Conservation (phyloP, 2,888 invertebrate genomes). For the Ecliptopera silaceata region DNA sequence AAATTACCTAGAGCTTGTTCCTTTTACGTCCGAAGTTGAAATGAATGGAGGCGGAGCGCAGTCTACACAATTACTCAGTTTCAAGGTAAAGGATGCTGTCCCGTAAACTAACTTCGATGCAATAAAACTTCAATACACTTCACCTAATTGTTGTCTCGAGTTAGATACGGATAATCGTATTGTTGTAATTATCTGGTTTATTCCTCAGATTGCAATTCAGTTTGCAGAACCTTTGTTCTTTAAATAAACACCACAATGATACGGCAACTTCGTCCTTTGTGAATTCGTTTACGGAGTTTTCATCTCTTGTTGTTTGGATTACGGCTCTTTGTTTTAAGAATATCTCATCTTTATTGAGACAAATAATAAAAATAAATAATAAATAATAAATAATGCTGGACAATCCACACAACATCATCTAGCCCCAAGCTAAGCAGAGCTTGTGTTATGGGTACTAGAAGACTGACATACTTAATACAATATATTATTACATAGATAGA, state of each 20-base stretch:
- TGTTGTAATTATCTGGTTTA: conserved; percentile 8
- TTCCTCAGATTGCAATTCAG: not conserved
- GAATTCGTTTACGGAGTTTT: conserved; percentile 2
- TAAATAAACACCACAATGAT: conserved; percentile 19
- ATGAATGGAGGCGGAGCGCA: conserved; percentile 26
- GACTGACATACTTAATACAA: too few relatives aligned
- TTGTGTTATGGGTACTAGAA: too few relatives aligned
- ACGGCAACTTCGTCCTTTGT: conserved; percentile 15
- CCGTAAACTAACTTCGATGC: conserved; percentile 32
- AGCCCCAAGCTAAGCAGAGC: too few relatives aligned
- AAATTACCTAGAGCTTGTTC: conserved; percentile 6
- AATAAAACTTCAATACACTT: conserved; percentile 12
- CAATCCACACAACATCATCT: too few relatives aligned
- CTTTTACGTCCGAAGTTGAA: conserved; percentile 17
- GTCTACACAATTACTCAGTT: conserved; percentile 37
- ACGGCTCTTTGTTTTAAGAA: conserved; percentile 6
- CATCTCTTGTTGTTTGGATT: conserved; percentile 6
- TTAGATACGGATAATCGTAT: conserved; percentile 4
- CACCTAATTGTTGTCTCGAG: conserved; percentile 2
- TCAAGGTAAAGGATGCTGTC: conserved; percentile 47
- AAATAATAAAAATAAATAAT: not conserved
- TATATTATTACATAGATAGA: too few relatives aligned
- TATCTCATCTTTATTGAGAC: not conserved
- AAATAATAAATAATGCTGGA: too few relatives aligned
- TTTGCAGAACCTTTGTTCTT: conserved; percentile 22